Percentiles rank a stretch among this genome's conserved stretches.
Conservation (phyloP, 2,113 vertebrate species). For the Uropsilus gracilis region DNA sequence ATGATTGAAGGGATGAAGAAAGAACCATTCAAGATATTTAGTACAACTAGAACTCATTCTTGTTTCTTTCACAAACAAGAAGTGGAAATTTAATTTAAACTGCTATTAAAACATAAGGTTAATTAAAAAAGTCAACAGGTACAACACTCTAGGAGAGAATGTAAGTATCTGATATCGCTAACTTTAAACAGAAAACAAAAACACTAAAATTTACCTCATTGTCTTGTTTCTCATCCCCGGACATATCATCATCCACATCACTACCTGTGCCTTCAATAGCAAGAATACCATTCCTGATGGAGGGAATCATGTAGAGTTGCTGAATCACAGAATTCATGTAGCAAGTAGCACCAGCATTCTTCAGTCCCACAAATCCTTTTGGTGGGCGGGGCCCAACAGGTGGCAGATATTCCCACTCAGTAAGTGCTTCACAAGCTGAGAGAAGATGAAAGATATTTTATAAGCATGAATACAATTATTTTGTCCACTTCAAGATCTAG, state of each 20-base stretch:
- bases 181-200: conserved; percentile 51
- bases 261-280: conserved; percentile 98
- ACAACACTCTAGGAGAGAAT: background rate
- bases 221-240: conserved; percentile 99
- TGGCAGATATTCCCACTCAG: conserved; percentile 98
- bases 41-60: background rate
- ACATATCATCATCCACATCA: conserved; percentile 99
- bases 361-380: conserved; percentile 98
- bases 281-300: conserved; percentile 97
- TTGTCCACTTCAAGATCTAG: background rate
- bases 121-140: background rate
- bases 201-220: conserved; percentile 91
- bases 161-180: background rate
- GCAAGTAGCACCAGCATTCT: conserved; percentile 99
- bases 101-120: too few species aligned
- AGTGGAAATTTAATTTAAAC: too few species aligned
- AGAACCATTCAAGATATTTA: background rate
- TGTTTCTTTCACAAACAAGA: too few species aligned
- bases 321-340: conserved; percentile 99
- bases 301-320: conserved; percentile 99
- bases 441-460: conserved; percentile 31
- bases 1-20: background rate
- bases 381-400: conserved; percentile 97
- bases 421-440: conserved; percentile 96
- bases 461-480: conserved; percentile 13